phyloP scores from a whole-genome alignment of 2,797 vertebrate species.

The Syngnathus rostellatus region DNA sequence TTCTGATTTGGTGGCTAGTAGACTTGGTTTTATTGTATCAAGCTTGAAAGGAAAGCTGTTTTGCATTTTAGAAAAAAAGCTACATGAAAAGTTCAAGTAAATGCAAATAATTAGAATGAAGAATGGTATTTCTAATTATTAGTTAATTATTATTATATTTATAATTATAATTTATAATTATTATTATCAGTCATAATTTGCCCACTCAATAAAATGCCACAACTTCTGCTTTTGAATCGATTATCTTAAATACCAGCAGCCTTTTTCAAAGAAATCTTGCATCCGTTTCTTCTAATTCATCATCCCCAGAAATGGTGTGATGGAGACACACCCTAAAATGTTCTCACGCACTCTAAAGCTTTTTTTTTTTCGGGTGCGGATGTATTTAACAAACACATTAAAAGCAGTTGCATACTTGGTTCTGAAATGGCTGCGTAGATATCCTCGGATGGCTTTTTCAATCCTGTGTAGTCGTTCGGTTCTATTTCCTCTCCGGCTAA shows the following conservation, averaged over 20 bases:
- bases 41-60: not conserved
- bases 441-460: constrained; percentile 42
- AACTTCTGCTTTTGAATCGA: not conserved
- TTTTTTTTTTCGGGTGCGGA: not conserved
- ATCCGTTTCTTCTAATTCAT: not conserved
- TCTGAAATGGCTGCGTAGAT: constrained; percentile 34
- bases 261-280: not conserved
- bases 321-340: not conserved
- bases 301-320: not conserved
- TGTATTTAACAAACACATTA: not conserved
- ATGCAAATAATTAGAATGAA: not conserved
- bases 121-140: too few species aligned
- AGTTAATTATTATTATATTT: too few species aligned
- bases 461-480: constrained; percentile 32
- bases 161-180: too few species aligned
- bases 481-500: constrained; percentile 35
- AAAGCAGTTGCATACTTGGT: not conserved
- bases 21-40: not conserved
- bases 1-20: not conserved
- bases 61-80: not conserved
- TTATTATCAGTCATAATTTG: not conserved
- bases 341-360: not conserved
- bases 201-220: not conserved
- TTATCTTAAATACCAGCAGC: not conserved
- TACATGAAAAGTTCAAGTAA: not conserved